Evolutionary conservation across 2,113 vertebrate species (phyloP).

Genomic region (Leucosticte australis): DNA sequence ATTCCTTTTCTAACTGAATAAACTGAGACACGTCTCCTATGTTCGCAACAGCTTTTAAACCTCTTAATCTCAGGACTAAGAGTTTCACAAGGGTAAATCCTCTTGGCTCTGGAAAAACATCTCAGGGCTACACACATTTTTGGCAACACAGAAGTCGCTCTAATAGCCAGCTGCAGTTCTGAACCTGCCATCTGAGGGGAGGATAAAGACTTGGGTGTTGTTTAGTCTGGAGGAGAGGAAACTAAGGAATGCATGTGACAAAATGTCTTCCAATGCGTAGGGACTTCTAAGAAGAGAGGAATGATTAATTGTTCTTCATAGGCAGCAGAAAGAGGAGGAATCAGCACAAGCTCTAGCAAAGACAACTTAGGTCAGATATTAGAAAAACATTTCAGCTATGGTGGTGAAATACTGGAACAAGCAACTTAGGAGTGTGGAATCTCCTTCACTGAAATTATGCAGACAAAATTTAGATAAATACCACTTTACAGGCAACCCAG

Average conservation of each 20-base stretch:
- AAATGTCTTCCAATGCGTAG: neutral
- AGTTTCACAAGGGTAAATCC: neutral
- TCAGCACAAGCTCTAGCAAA: slow-evolving; percentile 29
- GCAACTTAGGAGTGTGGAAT: neutral
- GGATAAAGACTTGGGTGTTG: slow-evolving; percentile 2
- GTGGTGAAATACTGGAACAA: neutral
- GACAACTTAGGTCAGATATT: slow-evolving; percentile 13
- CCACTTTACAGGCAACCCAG: slow-evolving; percentile 10
- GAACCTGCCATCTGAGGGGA: neutral
- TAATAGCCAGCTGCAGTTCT: slow-evolving; percentile 1
- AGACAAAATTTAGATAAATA: slow-evolving; percentile 51
- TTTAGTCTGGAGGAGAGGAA: slow-evolving; percentile 60
- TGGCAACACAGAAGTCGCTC: neutral
- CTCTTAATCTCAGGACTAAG: neutral
- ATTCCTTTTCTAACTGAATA: neutral
- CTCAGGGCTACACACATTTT: neutral
- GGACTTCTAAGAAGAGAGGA: slow-evolving; percentile 6
- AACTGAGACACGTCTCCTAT: neutral
- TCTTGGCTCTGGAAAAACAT: neutral
- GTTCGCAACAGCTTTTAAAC: neutral
- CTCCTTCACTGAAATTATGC: slow-evolving; percentile 26
- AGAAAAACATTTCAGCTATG: slow-evolving; percentile 39
- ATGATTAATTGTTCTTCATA: slow-evolving; percentile 8
- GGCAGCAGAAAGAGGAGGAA: neutral
- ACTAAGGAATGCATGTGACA: slow-evolving; percentile 35